These are phyloP conservation scores for Nymphalis c-album DNA, from an alignment of 2,888 invertebrate species.

Conservation along the genomic window DNA sequence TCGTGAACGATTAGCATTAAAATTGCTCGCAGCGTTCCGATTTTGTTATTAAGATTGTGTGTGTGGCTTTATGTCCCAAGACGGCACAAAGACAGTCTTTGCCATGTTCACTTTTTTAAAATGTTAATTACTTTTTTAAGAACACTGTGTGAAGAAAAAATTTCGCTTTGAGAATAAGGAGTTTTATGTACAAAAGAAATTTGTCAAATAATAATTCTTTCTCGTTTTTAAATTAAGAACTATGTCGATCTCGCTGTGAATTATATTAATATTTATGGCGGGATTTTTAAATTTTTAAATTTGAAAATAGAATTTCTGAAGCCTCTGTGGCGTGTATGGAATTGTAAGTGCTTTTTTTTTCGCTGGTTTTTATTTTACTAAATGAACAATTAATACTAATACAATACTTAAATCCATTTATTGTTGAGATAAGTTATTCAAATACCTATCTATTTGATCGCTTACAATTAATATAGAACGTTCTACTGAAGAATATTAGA, in stretches of 20 bases:
- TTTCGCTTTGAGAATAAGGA: conserved; percentile 25
- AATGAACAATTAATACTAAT: no score
- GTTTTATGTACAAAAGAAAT: conserved; percentile 12
- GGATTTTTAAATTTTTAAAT: no score
- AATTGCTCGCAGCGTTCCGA: conserved; percentile 78
- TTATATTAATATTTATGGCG: no score
- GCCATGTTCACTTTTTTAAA: conserved; percentile 39
- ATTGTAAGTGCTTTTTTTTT: no score
- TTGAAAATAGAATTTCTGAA: no score
- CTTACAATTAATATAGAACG: neutral
- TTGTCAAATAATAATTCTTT: conserved; percentile 16
- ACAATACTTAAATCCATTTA: conserved; percentile 1
- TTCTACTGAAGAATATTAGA: neutral
- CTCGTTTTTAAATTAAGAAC: neutral
- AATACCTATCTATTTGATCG: conserved; percentile 1
- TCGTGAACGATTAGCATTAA: conserved; percentile 48
- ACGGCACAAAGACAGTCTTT: conserved; percentile 40
- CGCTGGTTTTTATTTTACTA: no score
- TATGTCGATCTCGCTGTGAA: no score
- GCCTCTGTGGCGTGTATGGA: no score
- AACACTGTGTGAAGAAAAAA: conserved; percentile 26
- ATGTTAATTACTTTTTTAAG: conserved; percentile 40
- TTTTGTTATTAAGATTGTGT: conserved; percentile 77
- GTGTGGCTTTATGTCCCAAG: conserved; percentile 62
- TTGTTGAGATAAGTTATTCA: neutral